phyloP scores from a whole-genome alignment of 2,888 invertebrate species.

The Andricus curvator region DNA sequence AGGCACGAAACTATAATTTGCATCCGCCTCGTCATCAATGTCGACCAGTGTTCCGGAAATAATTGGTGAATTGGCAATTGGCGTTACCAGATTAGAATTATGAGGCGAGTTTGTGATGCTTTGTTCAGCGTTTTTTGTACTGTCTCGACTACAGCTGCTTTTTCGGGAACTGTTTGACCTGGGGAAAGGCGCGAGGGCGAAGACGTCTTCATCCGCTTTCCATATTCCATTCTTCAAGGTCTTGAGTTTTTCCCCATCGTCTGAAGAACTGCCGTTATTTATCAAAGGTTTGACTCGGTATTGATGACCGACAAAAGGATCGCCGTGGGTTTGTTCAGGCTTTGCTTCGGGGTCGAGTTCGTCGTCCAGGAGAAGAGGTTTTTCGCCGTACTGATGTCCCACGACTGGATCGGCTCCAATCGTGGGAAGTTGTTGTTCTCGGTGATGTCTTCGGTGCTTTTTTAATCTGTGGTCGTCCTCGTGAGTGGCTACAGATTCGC shows the following conservation, averaged over 20 bases:
- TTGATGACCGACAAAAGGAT: conserved; percentile 84
- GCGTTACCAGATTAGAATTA: conserved; percentile 57
- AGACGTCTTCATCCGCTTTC: conserved; percentile 81
- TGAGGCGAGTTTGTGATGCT: conserved; percentile 60
- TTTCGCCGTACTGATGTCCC: conserved; percentile 87
- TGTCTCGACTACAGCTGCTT: conserved; percentile 59
- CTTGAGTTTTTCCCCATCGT: conserved; percentile 60
- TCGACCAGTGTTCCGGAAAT: conserved; percentile 63
- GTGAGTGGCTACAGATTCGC: conserved; percentile 84
- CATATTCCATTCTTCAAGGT: conserved; percentile 60
- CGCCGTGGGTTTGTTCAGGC: conserved; percentile 78
- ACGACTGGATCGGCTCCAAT: conserved; percentile 79
- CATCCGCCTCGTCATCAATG: conserved; percentile 52
- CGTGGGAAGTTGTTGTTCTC: conserved; percentile 70
- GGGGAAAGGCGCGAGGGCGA: conserved; percentile 85
- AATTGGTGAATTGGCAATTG: conserved; percentile 62
- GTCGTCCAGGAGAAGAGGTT: conserved; percentile 87
- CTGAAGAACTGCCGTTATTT: conserved; percentile 76
- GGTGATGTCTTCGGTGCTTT: conserved; percentile 75
- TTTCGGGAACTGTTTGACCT: conserved; percentile 68
- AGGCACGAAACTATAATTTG: conserved; percentile 46
- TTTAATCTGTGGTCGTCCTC: conserved; percentile 81
- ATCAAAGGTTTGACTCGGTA: conserved; percentile 86
- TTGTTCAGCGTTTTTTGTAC: conserved; percentile 42
- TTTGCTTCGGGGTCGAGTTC: conserved; percentile 84